Evolutionary conservation across 2,797 vertebrate genomes (phyloP).

Genomic region (Acestrorhynchus altus): DNA sequence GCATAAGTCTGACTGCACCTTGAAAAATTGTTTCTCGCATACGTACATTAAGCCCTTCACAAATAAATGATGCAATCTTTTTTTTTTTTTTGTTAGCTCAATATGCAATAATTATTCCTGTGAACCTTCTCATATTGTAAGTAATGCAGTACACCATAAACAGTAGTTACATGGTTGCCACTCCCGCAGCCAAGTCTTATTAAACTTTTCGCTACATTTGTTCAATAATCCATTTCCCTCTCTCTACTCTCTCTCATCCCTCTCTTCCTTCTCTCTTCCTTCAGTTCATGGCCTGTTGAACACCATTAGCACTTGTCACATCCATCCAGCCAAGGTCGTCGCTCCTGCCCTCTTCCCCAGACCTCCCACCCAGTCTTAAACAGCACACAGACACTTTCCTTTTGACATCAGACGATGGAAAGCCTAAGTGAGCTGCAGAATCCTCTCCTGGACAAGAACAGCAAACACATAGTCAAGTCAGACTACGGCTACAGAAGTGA

Average conservation of each 20-base stretch:
- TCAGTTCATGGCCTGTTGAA: conserved; percentile 67
- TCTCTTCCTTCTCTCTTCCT: conserved; percentile 39
- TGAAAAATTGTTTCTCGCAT: not conserved
- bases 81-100: conserved; percentile 16
- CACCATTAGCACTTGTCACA: conserved; percentile 60
- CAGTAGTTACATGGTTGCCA: conserved; percentile 44
- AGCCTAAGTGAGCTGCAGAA: conserved; percentile 93
- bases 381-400: conserved; percentile 5
- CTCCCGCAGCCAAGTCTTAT: conserved; percentile 44
- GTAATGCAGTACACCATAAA: conserved; percentile 23
- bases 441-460: conserved; percentile 89
- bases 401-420: conserved; percentile 80
- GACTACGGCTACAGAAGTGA: conserved; percentile 86
- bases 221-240: conserved; percentile 58
- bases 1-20: not conserved
- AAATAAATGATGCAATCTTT: conserved; percentile 16
- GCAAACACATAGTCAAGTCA: conserved; percentile 81
- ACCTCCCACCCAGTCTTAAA: conserved; percentile 39
- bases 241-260: conserved; percentile 52
- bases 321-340: conserved; percentile 48
- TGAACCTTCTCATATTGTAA: conserved; percentile 1
- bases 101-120: conserved; percentile 17
- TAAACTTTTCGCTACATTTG: conserved; percentile 54
- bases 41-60: conserved; percentile 22
- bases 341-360: conserved; percentile 10